Base-by-base conservation (phyloP, 1,140 invertebrate genomes). In the Apis laboriosa region DNA sequence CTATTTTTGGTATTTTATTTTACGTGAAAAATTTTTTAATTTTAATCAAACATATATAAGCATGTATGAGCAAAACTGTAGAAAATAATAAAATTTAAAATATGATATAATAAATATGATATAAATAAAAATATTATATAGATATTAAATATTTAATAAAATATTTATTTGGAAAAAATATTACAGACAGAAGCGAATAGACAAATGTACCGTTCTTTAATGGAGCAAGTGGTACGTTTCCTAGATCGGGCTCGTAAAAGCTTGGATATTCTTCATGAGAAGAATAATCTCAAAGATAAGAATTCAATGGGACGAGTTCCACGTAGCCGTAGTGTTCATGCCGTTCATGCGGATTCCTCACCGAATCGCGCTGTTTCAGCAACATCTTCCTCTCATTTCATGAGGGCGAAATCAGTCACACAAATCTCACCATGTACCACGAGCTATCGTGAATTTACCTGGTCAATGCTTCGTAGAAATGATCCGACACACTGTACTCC, bases 181-280 rank as follows among this genome's bases (percentile, higher is more conserved):
- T 80, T 34, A 80, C 93, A 97, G 97, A 96, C 96, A 84, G 97
- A 97, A 92, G 95, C 96, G 43, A 97, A 96, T 92, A 95, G 96
- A 84, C 95, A 96, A 91, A 97, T 97, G 97, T 97, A 97, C 91
- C 95, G 96, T 87, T 96, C 96, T 17, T 95, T 97, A 83, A 96
- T 97, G 95, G 96, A 97, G 91, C 96, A 97, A 93, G 96, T 97
- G 64, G 95, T 96, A 24, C 95, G 95, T 55, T 97, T 97, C 91
- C 92, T 97, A 85, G 97, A 97, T 88, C 95, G 96, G 91, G 96
- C 96, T 15, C 96, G 96, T 84, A 95, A 95, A 76, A 96, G 95
- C 88, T 94, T 97, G 80, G 95, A 95, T 85, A 90, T 94, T 49
- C 90, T 95, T 66, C 94, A 93, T 76, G 90, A 91, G 71, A 92